Evolutionary conservation across 2,113 vertebrate species (phyloP).

Genomic region (Hydrochoerus hydrochaeris): DNA sequence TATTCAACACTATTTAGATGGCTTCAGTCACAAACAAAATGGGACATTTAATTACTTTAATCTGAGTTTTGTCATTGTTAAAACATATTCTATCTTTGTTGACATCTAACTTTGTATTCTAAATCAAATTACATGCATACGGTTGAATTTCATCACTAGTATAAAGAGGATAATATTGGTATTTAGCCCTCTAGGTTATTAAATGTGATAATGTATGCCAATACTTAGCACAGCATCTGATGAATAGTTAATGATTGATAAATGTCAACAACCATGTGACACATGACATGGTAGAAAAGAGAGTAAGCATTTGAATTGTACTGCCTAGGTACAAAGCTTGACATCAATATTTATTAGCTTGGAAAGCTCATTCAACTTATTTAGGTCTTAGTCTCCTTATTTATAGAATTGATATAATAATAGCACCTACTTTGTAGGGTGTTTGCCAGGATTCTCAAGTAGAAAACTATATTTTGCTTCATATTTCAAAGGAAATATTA

Average conservation of each 20-base stretch:
- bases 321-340: neutral
- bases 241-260: neutral
- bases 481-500: constrained; percentile 26
- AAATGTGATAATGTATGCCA: neutral
- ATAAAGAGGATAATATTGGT: neutral
- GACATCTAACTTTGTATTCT: neutral
- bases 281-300: neutral
- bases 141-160: neutral
- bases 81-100: neutral
- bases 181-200: neutral
- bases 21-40: neutral
- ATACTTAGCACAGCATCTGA: neutral
- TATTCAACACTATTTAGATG: neutral
- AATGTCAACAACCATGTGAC: neutral
- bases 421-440: neutral
- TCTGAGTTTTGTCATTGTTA: neutral
- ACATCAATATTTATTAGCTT: neutral
- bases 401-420: neutral
- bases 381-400: neutral
- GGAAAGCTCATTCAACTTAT: neutral
- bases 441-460: neutral
- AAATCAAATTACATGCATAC: neutral
- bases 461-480: neutral
- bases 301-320: neutral
- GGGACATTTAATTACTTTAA: neutral